Conservation (phyloP, 2,113 vertebrate species). For the Pelecanoides urinatrix region DNA sequence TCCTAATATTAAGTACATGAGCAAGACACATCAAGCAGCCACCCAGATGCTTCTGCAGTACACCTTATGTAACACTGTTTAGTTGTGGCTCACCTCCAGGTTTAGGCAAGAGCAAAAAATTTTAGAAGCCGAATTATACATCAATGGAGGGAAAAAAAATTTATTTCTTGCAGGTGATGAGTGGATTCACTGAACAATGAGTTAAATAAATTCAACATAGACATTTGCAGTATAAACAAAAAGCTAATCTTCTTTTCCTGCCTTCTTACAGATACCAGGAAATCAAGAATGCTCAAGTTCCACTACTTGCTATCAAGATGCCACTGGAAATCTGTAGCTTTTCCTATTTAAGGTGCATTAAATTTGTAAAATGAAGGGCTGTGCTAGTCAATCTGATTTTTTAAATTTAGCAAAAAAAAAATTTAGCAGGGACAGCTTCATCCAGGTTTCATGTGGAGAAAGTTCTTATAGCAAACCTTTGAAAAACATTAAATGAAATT, state of each 20-base stretch:
- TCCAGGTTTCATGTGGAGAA: not conserved
- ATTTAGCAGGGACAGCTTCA: not conserved
- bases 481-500: not conserved
- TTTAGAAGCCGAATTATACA: not conserved
- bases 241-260: not conserved
- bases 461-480: not conserved
- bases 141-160: fast-evolving
- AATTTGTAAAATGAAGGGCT: not conserved
- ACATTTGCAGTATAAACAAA: not conserved
- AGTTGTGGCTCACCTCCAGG: not conserved
- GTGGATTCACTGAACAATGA: not conserved
- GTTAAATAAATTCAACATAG: not conserved
- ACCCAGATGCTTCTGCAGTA: not conserved
- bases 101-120: not conserved
- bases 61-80: not conserved
- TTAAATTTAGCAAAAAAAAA: not conserved
- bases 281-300: not conserved
- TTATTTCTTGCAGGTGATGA: not conserved
- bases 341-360: not conserved
- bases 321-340: not conserved
- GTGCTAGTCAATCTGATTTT: not conserved
- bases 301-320: not conserved
- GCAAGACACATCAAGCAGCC: not conserved
- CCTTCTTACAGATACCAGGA: not conserved
- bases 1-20: not conserved